phyloP scores from a whole-genome alignment of 2,888 invertebrate species.

The Monopis laevigella region DNA sequence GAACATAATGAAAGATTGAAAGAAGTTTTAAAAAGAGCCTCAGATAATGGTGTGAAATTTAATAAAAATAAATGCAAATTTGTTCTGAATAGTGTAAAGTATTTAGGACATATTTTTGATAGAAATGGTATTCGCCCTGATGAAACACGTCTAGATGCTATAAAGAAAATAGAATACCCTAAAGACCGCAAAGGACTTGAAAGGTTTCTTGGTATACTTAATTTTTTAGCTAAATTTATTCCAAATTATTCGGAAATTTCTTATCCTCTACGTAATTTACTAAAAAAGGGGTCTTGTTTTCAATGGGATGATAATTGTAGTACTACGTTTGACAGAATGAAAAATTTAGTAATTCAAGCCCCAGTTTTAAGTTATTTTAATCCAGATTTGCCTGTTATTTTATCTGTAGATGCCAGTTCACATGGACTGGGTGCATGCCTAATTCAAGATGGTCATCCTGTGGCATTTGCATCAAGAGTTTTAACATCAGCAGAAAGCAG shows the following conservation, averaged over 20 bases:
- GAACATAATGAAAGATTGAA: slow-evolving; percentile 16
- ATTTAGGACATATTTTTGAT: too few species aligned
- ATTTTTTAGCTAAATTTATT: slow-evolving; percentile 14
- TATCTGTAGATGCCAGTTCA: slow-evolving; percentile 16
- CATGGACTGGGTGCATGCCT: slow-evolving; percentile 15
- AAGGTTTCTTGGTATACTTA: too few species aligned
- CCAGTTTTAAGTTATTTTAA: slow-evolving; percentile 15
- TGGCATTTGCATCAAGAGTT: slow-evolving; percentile 16
- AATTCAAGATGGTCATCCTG: slow-evolving; percentile 14
- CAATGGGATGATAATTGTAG: too few species aligned
- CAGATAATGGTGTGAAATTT: too few species aligned
- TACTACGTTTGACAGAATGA: slow-evolving; percentile 11
- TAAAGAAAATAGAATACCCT: too few species aligned
- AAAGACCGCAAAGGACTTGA: too few species aligned
- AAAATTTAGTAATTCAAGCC: slow-evolving; percentile 3
- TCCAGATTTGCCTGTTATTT: slow-evolving; percentile 10
- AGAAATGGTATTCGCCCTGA: too few species aligned
- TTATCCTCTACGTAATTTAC: slow-evolving; percentile 11
- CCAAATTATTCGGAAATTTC: slow-evolving; percentile 9
- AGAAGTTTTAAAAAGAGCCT: too few species aligned
- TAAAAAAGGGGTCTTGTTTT: too few species aligned
- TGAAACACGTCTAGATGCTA: too few species aligned
- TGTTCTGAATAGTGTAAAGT: too few species aligned
- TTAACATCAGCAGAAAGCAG: slow-evolving; percentile 15
- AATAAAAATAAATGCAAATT: too few species aligned